Conservation (phyloP, 2,113 vertebrate genomes). For the Callionymus lyra region DNA sequence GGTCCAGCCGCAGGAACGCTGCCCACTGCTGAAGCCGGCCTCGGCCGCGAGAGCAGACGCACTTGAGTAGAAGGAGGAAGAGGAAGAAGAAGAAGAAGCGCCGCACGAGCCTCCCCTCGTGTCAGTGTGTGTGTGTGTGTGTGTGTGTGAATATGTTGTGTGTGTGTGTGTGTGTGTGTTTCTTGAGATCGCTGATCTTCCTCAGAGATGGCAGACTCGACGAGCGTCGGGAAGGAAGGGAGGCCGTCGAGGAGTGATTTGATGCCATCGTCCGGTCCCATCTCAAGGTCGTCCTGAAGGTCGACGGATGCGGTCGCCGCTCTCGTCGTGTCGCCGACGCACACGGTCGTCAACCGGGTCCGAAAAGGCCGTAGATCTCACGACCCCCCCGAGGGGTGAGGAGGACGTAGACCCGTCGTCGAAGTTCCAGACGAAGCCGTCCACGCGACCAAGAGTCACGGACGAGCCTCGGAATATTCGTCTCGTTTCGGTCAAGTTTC, state of each 20-base stretch:
- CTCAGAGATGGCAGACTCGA: slow-evolving; percentile 22
- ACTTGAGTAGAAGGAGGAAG: slow-evolving; percentile 30
- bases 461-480: too few species aligned
- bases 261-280: slow-evolving; percentile 30
- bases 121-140: slow-evolving; percentile 32
- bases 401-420: too few species aligned
- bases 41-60: slow-evolving; percentile 40
- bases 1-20: slow-evolving; percentile 18
- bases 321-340: too few species aligned
- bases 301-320: too few species aligned
- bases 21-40: slow-evolving; percentile 44
- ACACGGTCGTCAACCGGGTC: too few species aligned
- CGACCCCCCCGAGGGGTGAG: too few species aligned
- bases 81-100: slow-evolving; percentile 15
- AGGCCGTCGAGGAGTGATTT: slow-evolving; percentile 8
- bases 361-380: too few species aligned
- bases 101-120: slow-evolving; percentile 33
- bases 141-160: slow-evolving; percentile 24
- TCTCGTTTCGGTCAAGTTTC: too few species aligned
- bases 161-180: slow-evolving; percentile 4
- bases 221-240: slow-evolving; percentile 24
- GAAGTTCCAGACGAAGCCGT: too few species aligned
- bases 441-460: too few species aligned
- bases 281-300: too few species aligned
- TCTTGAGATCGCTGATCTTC: slow-evolving; percentile 40